phyloP scores from a whole-genome alignment of 2,113 vertebrate species.

The Platycercus adscitus region DNA sequence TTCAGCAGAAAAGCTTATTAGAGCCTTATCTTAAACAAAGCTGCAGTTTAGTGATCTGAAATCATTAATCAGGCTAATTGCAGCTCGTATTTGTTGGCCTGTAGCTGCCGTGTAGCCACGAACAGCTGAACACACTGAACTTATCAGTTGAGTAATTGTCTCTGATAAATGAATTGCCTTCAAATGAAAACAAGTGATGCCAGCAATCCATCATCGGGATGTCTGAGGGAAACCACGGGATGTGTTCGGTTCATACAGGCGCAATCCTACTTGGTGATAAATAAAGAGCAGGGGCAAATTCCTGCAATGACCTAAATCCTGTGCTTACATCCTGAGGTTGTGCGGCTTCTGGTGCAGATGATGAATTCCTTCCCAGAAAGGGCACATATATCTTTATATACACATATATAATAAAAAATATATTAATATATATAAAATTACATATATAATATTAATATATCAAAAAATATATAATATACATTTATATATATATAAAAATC shows the following conservation, averaged over 20 bases:
- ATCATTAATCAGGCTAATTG: slow-evolving; percentile 69
- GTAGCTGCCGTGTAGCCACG: slow-evolving; percentile 1
- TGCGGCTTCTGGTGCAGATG: not conserved
- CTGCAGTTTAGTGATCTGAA: slow-evolving; percentile 59
- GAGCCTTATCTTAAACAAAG: slow-evolving; percentile 53
- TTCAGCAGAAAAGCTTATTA: slow-evolving; percentile 26
- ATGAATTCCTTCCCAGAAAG: not conserved
- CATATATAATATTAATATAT: too few relatives aligned
- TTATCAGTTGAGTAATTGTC: slow-evolving; percentile 65
- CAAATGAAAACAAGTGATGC: slow-evolving; percentile 45
- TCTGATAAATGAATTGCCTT: slow-evolving; percentile 65
- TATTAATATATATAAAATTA: too few relatives aligned
- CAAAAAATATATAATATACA: not conserved
- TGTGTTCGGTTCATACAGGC: not conserved
- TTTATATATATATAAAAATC: not conserved
- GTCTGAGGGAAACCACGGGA: slow-evolving; percentile 15
- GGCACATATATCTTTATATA: not conserved
- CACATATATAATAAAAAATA: too few relatives aligned
- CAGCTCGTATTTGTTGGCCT: slow-evolving; percentile 29
- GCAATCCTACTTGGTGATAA: not conserved
- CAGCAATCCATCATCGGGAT: slow-evolving; percentile 30
- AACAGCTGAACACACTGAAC: slow-evolving; percentile 66
- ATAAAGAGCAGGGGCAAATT: not conserved
- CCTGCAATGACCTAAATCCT: not conserved
- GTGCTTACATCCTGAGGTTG: not conserved